Base-by-base conservation (phyloP, 2,113 vertebrate genomes). In the Cyprinodon variegatus region DNA sequence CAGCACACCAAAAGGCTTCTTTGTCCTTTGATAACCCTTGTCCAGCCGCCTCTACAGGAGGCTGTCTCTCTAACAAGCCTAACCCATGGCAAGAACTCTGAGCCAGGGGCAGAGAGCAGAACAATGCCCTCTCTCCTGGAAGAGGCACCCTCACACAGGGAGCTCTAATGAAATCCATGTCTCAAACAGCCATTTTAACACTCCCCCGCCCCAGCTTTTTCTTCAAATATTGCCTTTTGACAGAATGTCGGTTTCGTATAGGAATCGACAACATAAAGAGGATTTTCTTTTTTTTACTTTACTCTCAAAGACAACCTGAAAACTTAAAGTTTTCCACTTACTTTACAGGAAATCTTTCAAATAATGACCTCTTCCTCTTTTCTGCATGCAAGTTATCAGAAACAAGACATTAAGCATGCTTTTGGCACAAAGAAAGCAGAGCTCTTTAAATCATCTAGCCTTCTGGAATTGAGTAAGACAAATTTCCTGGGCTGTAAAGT, bases 21-120 rank as follows among this genome's bases (percentile, higher is more conserved):
- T 94, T 94, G 92, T 94, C 83, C 89, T 85, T 89, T 90, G 90
- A 91, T 89, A 89, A 90, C 86, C 85, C 78, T 84, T 76, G 84
- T 79, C 88, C 89, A 73, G 82, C 87, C 81, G 79, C 78, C 89
- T 88, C 90, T 68, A 89, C 83, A 82, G 88, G 92, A 90, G 89
- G 86, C 87, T 77, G 85, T 85, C 88, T 80, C 83, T 75, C 81
- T 81, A 86, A 90, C 87, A 77, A 84, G 90, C 72, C 72, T 66
- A 83, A 77, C 84, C 88, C 86, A 74, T 67, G 77, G 86, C 72
- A 79, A 77, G 77, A 85, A 85, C 87, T 82, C 83, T 29, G 79
- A 83, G 83, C 83, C 61, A 68, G 83, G 81, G 80, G 78, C 75
- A 89, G 46, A 76, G 60, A 79, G 45, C 79, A 77, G 74, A 86